Evolutionary conservation across 2,888 invertebrate species (phyloP).

Genomic region (Lasioglossum figueresi): DNA sequence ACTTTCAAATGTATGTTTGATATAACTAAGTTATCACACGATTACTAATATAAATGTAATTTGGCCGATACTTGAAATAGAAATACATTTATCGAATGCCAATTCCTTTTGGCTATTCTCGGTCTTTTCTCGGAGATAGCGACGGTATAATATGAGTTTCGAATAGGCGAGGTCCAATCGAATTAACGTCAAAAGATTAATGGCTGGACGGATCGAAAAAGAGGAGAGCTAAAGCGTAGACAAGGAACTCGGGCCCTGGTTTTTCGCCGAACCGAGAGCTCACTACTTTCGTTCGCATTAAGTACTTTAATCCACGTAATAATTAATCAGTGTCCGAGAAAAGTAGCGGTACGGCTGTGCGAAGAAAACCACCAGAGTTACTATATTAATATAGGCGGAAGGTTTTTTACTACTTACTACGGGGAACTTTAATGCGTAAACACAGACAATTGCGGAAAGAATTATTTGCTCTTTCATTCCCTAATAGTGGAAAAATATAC

Average conservation of each 20-base stretch:
- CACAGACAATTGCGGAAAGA: not conserved
- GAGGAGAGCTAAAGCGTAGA: not conserved
- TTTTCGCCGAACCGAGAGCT: constrained; percentile 6
- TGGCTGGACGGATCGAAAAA: constrained; percentile 17
- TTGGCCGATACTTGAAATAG: not conserved
- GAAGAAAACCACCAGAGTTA: not conserved
- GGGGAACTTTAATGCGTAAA: not conserved
- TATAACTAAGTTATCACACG: too few relatives aligned
- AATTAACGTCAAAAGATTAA: constrained; percentile 10
- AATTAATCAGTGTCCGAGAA: constrained; percentile 22
- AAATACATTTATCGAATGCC: not conserved
- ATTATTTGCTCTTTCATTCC: not conserved
- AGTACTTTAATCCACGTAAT: not conserved
- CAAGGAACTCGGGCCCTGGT: not conserved
- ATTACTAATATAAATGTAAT: not conserved
- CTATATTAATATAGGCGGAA: not conserved
- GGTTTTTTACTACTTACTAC: not conserved
- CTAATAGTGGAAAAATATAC: not conserved
- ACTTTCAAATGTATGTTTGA: too few relatives aligned
- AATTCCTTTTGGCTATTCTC: not conserved
- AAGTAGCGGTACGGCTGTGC: not conserved
- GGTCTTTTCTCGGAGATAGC: not conserved
- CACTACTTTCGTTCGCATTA: not conserved
- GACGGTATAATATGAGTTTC: not conserved
- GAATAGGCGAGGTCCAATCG: not conserved